A percentile compares a stretch with the other conserved stretches of the same genome.
These are phyloP conservation scores for Meliscaeva auricollis DNA, from an alignment of 2,888 invertebrate species.

Conservation along the genomic window DNA sequence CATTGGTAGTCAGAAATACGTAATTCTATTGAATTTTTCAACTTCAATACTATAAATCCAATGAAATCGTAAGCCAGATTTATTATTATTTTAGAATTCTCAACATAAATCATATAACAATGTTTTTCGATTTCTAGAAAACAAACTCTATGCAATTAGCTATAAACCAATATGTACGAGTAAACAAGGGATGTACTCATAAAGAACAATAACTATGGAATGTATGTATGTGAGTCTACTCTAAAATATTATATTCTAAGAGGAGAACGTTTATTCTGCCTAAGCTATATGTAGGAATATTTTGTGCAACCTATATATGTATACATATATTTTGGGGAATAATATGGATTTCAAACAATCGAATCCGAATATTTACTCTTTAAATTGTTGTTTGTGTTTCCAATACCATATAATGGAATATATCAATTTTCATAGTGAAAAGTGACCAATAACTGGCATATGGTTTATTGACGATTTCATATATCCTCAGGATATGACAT, in stretches of 20 bases:
- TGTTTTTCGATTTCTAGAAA: conserved; percentile 29
- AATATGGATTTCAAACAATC: neutral
- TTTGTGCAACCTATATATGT: neutral
- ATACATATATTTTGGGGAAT: neutral
- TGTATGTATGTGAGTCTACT: neutral
- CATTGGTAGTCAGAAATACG: too few relatives aligned
- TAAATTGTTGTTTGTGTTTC: conserved; percentile 50
- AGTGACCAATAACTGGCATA: conserved; percentile 35
- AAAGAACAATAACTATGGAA: neutral
- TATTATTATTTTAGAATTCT: conserved; percentile 9
- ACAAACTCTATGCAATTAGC: conserved; percentile 46
- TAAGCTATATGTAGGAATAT: neutral
- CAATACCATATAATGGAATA: conserved; percentile 53
- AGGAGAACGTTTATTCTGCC: neutral
- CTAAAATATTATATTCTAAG: neutral
- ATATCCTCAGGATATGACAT: conserved; percentile 31
- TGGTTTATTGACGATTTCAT: conserved; percentile 40
- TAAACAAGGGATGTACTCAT: conserved; percentile 3
- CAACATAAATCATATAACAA: conserved; percentile 6
- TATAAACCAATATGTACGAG: conserved; percentile 13
- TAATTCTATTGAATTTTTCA: too few relatives aligned
- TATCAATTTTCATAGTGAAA: conserved; percentile 49
- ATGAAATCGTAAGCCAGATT: neutral
- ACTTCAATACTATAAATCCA: too few relatives aligned
- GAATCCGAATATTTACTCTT: conserved; percentile 36